These are phyloP conservation scores for Drosophila hawaiiensis DNA, from an alignment of 2,888 invertebrate species.

Conservation along the genomic window DNA sequence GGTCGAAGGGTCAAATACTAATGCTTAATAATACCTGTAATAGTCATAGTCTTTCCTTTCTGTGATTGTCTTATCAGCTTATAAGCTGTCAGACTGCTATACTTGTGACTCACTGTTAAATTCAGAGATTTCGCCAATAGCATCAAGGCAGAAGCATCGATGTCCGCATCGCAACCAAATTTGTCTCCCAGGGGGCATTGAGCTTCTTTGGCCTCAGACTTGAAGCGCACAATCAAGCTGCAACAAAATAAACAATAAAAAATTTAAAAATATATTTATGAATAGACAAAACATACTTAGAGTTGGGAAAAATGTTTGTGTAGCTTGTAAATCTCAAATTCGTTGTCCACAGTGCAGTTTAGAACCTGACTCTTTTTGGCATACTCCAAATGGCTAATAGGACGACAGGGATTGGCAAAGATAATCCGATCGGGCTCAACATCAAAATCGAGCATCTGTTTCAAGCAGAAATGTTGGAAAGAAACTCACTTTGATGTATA, in stretches of 20 bases:
- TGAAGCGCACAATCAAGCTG: conserved; percentile 94
- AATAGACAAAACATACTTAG: conserved; percentile 86
- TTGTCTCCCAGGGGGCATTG: conserved; percentile 97
- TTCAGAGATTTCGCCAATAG: conserved; percentile 90
- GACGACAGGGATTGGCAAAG: conserved; percentile 98
- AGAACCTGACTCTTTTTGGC: conserved; percentile 91
- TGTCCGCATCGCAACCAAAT: conserved; percentile 94
- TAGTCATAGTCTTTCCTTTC: neutral
- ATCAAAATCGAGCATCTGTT: conserved; percentile 84
- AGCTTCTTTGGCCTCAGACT: conserved; percentile 93
- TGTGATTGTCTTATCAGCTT: neutral
- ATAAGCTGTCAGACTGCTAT: neutral
- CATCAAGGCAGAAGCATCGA: conserved; percentile 91
- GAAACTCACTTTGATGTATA: neutral
- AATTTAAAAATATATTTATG: neutral
- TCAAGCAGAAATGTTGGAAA: neutral
- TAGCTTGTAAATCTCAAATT: conserved; percentile 95
- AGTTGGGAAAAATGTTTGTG: conserved; percentile 92
- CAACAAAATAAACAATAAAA: neutral
- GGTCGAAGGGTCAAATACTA: neutral
- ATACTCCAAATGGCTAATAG: conserved; percentile 94
- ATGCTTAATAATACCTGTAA: neutral
- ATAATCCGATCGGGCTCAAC: conserved; percentile 89
- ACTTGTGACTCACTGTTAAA: conserved; percentile 87
- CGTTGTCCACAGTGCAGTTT: conserved; percentile 97